Evolutionary conservation across 2,113 vertebrate species (phyloP), one percentile per base, ranked within the genome.

Genomic region (Ptychochromis oligacanthus): DNA sequence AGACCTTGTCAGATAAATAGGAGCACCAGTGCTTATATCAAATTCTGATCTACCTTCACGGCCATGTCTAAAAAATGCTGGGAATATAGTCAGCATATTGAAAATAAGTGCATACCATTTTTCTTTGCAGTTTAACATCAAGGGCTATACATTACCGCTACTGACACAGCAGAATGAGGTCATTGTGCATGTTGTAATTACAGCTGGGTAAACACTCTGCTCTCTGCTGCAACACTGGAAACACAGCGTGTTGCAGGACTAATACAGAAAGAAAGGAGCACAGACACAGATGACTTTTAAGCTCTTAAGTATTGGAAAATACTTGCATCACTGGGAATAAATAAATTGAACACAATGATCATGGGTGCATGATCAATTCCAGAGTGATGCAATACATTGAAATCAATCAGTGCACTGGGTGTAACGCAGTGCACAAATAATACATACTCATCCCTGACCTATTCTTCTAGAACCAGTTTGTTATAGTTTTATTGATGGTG

Each of bases 151-250:
- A 88, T 91, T 90, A 89, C 88, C 9, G 59, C 70, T 60, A 49
- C 90, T 91, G 91, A 93, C 92, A 88, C 86, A 90, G 89, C 92
- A 92, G 89, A 92, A 89, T 91, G 92, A 93, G 90, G 91, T 93
- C 91, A 90, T 74, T 76, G 92, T 89, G 86, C 83, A 84, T 87
- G 91, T 91, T 90, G 89, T 92, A 89, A 91, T 92, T 92, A 93
- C 89, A 88, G 88, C 88, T 86, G 86, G 87, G 88, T 91, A 87
- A 91, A 93, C 87, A 91, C 83, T 38, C 75, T 18, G 83, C 86
- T 88, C 55, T 24, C 72, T 77, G 78, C 91, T 87, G 86, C 82
- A 88, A 70, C 80, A 34, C 80, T 4, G 57, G 12, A 14, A 61
- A 49, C 9, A 46, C 70, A 60, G 5, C 31, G 36, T 49, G 36